Base-by-base conservation (phyloP, 2,113 vertebrate species). In the Cairina moschata region DNA sequence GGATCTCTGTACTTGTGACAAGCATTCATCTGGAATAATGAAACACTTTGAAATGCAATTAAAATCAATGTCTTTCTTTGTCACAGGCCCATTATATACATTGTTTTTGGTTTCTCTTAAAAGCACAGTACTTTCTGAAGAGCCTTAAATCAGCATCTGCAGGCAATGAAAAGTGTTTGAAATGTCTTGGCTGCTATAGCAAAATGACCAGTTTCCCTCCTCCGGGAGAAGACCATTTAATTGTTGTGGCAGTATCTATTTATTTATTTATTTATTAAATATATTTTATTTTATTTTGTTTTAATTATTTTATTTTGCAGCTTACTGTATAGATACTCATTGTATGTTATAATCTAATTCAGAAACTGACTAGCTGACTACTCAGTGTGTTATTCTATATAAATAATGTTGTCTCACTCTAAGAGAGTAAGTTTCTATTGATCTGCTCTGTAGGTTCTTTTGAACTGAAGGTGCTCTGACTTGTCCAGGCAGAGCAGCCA, bases 1-100 rank as follows among this genome's bases (percentile, higher is more conserved):
- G 38, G 6, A 22, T 91, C 32, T 83, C 75, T 85, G 9, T 65
- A 2, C 28, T 81, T 91, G 31, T 83, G 80, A 95, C 28, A 87
- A 92, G 52, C 40, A 88, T 89, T 95, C 83, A 83, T 88, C 40
- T 62, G 38, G 44, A 95, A 93, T 83, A 92, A 95, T 81, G 40
- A 93, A 92, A 89, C 34, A 52, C 44, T 87, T 87, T 59, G 56
- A 95, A 94, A 92, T 81, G 48, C 48, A 95, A 94, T 94, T 96
- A 96, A 95, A 94, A 95, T 92, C 83, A 86, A 78, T 42, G 72
- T 56, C 28, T 63, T 48, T 84, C 50, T 91, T 91, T 94, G 65
- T 86, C 73, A 86, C 5, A 74, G 60, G 16, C 25, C 23, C 13
- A 31, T 93, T 80, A 71, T 28, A 85, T 50, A 69, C 4, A 56